Evolutionary conservation across 1,140 invertebrate genomes (phyloP).

Genomic region (Euglossa dilemma): DNA sequence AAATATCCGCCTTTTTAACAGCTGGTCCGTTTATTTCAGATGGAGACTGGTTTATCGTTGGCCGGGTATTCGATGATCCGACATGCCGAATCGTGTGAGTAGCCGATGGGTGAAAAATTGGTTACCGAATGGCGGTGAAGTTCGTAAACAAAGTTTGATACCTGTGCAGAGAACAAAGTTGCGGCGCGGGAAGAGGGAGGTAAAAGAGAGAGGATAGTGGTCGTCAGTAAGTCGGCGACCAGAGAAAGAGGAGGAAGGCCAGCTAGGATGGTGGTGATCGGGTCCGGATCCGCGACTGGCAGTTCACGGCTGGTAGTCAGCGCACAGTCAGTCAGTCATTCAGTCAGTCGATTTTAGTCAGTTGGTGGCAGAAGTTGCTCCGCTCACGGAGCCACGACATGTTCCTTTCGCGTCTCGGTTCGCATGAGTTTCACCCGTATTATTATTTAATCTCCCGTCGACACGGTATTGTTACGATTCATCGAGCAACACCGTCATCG

Average conservation of each 20-base stretch:
- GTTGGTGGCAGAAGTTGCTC: conserved; percentile 39
- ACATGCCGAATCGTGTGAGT: neutral
- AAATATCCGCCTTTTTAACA: neutral
- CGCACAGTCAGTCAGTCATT: conserved; percentile 60
- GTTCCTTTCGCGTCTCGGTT: conserved; percentile 36
- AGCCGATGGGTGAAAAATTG: neutral
- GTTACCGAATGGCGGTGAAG: neutral
- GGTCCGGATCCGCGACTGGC: conserved; percentile 59
- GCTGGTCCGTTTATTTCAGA: neutral
- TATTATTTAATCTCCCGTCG: neutral
- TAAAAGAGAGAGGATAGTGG: conserved; percentile 56
- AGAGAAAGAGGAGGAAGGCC: conserved; percentile 65
- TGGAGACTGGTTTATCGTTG: neutral
- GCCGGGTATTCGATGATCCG: neutral
- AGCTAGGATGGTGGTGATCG: conserved; percentile 65
- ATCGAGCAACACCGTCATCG: neutral
- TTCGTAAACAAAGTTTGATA: conserved; percentile 25
- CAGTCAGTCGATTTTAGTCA: conserved; percentile 54
- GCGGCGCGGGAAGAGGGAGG: neutral
- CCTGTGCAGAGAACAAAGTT: conserved; percentile 22
- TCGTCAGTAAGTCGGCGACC: conserved; percentile 34
- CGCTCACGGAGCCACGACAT: conserved; percentile 44
- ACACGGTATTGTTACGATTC: neutral
- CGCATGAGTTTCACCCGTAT: conserved; percentile 14
- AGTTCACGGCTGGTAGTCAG: conserved; percentile 63